Evolutionary conservation across 2,888 invertebrate species (phyloP).

Genomic region (Trisateles emortualis): DNA sequence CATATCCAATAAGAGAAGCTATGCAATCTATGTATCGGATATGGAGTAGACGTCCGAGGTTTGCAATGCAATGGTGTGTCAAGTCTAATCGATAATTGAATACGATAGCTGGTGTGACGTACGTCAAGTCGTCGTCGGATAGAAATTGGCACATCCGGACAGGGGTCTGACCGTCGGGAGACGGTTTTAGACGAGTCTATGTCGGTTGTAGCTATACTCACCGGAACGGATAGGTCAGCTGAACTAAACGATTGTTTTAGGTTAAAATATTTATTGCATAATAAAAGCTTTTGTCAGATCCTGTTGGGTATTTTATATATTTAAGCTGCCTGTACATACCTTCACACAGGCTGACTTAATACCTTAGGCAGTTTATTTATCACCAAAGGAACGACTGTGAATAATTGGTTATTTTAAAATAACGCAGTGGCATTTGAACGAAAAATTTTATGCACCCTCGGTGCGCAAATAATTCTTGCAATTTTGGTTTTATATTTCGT

Average conservation of each 20-base stretch:
- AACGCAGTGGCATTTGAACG: too few relatives aligned
- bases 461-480: too few relatives aligned
- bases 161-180: constrained; percentile 56
- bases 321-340: too few relatives aligned
- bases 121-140: constrained; percentile 54
- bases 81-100: constrained; percentile 67
- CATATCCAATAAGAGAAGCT: neutral
- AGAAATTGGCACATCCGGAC: constrained; percentile 74
- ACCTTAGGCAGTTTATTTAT: too few relatives aligned
- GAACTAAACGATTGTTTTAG: neutral
- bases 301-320: too few relatives aligned
- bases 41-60: constrained; percentile 27
- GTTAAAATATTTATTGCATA: neutral
- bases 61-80: constrained; percentile 50
- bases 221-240: neutral
- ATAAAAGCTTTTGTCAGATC: too few relatives aligned
- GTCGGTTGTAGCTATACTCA: constrained; percentile 21
- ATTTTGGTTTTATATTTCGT: too few relatives aligned
- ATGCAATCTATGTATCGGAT: constrained; percentile 18
- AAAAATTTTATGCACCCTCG: too few relatives aligned
- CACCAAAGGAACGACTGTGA: too few relatives aligned
- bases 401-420: too few relatives aligned
- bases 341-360: too few relatives aligned
- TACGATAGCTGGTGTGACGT: constrained; percentile 61
- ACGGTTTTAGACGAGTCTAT: constrained; percentile 45